phyloP scores from a whole-genome alignment of 2,113 vertebrate species.

The Tautogolabrus adspersus region DNA sequence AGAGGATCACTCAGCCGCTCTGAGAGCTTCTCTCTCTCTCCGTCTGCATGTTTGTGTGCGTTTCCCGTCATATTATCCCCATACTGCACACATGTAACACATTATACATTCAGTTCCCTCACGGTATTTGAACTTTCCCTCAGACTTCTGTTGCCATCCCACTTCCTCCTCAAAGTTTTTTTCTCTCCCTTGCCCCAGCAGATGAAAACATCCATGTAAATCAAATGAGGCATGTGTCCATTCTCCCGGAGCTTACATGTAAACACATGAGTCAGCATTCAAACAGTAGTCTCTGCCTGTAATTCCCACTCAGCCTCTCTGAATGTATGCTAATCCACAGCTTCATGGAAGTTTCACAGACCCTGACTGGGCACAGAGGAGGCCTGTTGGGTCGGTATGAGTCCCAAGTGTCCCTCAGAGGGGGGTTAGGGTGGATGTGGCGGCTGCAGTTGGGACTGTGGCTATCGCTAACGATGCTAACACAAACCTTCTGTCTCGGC shows the following conservation, averaged over 20 bases:
- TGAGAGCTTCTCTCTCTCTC: conserved; percentile 16
- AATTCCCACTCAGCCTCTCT: conserved; percentile 21
- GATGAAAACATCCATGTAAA: conserved; percentile 38
- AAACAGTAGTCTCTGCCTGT: conserved; percentile 8
- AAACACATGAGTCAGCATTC: conserved; percentile 47
- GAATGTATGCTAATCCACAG: conserved; percentile 17
- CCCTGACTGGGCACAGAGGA: conserved; percentile 26
- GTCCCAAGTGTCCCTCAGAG: conserved; percentile 62
- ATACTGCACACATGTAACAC: conserved; percentile 43
- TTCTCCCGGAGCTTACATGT: conserved; percentile 35
- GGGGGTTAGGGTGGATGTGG: conserved; percentile 12
- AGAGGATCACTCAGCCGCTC: conserved; percentile 26
- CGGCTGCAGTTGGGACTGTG: conserved; percentile 20
- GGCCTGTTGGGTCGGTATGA: conserved; percentile 59
- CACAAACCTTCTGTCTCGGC: conserved; percentile 74
- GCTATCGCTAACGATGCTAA: conserved; percentile 73
- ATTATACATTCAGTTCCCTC: conserved; percentile 49
- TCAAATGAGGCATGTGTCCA: conserved; percentile 21
- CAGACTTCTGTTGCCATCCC: conserved; percentile 41
- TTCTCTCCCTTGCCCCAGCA: conserved; percentile 12
- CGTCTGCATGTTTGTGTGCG: conserved; percentile 22
- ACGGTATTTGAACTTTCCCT: conserved; percentile 59
- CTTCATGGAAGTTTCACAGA: conserved; percentile 18
- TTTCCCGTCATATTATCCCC: conserved; percentile 34
- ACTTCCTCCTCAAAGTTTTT: conserved; percentile 35